Percentiles rank a stretch among this genome's conserved stretches.
Conservation (phyloP, 2,888 invertebrate genomes). For the Sminthurinus aureus region DNA sequence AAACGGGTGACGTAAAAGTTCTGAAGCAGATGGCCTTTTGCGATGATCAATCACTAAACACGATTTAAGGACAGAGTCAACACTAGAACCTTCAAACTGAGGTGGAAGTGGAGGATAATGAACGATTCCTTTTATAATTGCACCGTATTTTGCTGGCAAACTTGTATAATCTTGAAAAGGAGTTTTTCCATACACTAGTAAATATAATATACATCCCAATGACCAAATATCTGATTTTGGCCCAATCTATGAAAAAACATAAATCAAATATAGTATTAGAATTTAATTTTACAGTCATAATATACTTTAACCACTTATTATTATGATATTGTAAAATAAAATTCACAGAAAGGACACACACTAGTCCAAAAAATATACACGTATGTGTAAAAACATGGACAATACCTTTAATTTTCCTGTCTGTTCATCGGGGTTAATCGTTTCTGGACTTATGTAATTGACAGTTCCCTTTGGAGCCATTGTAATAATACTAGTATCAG, state of each 20-base stretch:
- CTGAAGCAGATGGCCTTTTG: conserved; percentile 75
- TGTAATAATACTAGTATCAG: conserved; percentile 84
- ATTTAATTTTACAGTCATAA: too few relatives aligned
- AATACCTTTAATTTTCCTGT: conserved; percentile 60
- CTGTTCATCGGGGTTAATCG: conserved; percentile 65
- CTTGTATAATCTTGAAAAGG: conserved; percentile 86
- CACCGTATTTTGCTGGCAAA: conserved; percentile 76
- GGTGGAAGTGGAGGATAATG: conserved; percentile 70
- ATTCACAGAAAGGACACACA: neutral
- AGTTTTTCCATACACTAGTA: conserved; percentile 86
- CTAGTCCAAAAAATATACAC: neutral
- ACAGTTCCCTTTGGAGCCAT: conserved; percentile 85
- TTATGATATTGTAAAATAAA: neutral
- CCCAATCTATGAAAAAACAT: conserved; percentile 72
- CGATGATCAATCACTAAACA: conserved; percentile 79
- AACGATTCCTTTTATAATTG: conserved; percentile 78
- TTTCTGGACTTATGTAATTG: conserved; percentile 97
- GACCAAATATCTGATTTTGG: conserved; percentile 98
- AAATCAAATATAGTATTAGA: too few relatives aligned
- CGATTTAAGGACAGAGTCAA: conserved; percentile 72
- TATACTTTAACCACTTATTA: neutral
- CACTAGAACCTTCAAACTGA: conserved; percentile 67
- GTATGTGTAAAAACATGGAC: neutral
- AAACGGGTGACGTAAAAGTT: conserved; percentile 71
- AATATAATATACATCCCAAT: conserved; percentile 94